Evolutionary conservation across 2,797 vertebrate genomes (phyloP).

Genomic region (Coracias cyanogaster): DNA sequence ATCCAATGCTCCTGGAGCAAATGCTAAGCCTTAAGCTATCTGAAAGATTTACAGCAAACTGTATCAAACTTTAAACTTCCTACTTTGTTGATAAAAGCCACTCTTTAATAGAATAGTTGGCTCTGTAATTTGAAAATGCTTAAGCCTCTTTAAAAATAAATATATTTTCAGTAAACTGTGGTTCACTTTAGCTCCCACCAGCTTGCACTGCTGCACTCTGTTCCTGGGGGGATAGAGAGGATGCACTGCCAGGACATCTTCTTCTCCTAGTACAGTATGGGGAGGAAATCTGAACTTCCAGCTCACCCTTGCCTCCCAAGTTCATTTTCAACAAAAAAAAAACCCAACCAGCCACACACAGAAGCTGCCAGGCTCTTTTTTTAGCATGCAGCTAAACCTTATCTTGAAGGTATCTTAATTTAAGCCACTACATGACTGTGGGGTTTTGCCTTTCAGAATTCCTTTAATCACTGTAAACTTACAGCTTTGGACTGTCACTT

Average conservation of each 20-base stretch:
- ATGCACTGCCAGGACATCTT: neutral
- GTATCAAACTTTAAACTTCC: neutral
- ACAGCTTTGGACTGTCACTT: neutral
- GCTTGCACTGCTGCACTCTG: neutral
- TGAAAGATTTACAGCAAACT: neutral
- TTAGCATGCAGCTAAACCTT: neutral
- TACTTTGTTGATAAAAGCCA: neutral
- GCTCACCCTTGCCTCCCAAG: neutral
- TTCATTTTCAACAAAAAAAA: conserved; percentile 17
- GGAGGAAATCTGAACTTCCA: neutral
- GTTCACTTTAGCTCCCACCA: neutral
- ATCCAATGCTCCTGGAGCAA: neutral
- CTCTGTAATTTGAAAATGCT: neutral
- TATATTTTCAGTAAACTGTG: neutral
- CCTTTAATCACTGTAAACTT: neutral
- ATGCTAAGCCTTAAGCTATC: neutral
- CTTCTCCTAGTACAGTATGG: neutral
- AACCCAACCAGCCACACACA: neutral
- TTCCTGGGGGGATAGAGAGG: neutral
- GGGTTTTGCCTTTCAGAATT: neutral
- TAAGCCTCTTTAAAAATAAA: conserved; percentile 18
- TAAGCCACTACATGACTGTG: neutral
- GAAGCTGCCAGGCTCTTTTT: neutral
- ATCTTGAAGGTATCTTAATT: neutral
- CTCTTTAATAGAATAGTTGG: neutral